Evolutionary conservation across 1,140 invertebrate species (phyloP).

Genomic region (Phenacoccus solenopsis): DNA sequence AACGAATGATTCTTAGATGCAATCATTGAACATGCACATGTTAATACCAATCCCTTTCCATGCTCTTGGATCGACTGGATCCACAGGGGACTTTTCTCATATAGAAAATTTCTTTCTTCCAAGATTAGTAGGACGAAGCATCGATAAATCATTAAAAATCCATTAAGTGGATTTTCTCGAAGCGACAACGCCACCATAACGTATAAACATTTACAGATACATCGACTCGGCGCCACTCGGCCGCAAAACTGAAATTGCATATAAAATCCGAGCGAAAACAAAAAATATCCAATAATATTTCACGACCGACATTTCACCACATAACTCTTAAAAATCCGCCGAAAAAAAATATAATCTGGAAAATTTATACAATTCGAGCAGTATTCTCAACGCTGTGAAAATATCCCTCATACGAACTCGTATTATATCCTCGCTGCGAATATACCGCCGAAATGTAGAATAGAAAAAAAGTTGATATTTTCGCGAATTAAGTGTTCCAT

Average conservation of each 20-base stretch:
- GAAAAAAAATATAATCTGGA: not conserved
- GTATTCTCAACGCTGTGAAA: not conserved
- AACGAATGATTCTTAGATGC: too few species aligned
- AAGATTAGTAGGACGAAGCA: too few species aligned
- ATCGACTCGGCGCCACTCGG: not conserved
- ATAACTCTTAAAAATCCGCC: conserved; percentile 1
- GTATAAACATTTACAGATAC: not conserved
- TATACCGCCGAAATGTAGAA: not conserved
- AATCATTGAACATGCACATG: too few species aligned
- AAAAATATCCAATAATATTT: not conserved
- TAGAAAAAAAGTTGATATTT: conserved; percentile 7
- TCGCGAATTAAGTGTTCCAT: conserved; percentile 6
- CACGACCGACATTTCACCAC: not conserved
- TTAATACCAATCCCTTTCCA: too few species aligned
- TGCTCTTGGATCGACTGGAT: too few species aligned
- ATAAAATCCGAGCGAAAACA: not conserved
- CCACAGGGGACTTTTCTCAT: too few species aligned
- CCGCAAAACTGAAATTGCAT: not conserved
- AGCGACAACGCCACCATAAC: too few species aligned
- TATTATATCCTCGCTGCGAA: not conserved
- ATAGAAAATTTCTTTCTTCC: too few species aligned
- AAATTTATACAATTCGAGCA: not conserved
- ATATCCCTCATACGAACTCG: not conserved
- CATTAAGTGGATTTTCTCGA: not conserved
- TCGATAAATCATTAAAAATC: not conserved